These are phyloP conservation scores for Microplitis demolitor DNA, from an alignment of 1,140 invertebrate species.

Conservation along the genomic window DNA sequence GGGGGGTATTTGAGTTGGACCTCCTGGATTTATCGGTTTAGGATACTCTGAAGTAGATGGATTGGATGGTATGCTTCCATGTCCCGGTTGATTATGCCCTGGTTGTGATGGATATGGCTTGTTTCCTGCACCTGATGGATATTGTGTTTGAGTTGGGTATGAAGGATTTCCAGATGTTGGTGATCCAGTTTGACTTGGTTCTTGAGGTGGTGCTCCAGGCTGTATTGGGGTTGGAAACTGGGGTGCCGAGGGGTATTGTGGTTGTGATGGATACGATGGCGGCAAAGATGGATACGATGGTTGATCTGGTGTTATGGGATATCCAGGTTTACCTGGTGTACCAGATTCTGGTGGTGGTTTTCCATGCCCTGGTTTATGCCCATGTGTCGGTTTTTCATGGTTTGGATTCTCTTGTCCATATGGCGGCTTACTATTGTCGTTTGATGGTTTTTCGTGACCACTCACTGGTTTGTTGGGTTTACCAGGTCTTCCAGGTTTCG, in stretches of 20 bases:
- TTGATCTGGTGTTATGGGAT: neutral
- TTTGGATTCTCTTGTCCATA: neutral
- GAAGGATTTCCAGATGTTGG: neutral
- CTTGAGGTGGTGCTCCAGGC: neutral
- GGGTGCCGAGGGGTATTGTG: neutral
- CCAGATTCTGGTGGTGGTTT: neutral
- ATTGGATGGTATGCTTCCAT: too few relatives aligned
- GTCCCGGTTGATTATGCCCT: too few relatives aligned
- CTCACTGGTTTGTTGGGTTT: neutral
- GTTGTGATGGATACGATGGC: neutral
- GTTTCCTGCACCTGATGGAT: neutral
- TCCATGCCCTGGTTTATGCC: neutral
- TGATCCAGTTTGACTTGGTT: neutral
- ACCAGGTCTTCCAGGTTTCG: slow-evolving; percentile 29
- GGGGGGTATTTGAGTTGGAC: neutral
- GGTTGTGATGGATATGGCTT: too few relatives aligned
- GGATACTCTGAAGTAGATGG: too few relatives aligned
- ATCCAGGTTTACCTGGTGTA: neutral
- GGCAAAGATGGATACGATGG: neutral
- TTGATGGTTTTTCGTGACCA: neutral
- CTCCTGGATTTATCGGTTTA: neutral
- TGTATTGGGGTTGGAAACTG: neutral
- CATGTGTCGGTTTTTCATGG: neutral
- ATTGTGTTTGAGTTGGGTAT: too few relatives aligned
- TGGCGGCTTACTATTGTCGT: neutral